Base-by-base conservation (phyloP, 1,140 invertebrate species). In the Brachionus plicatilis region DNA sequence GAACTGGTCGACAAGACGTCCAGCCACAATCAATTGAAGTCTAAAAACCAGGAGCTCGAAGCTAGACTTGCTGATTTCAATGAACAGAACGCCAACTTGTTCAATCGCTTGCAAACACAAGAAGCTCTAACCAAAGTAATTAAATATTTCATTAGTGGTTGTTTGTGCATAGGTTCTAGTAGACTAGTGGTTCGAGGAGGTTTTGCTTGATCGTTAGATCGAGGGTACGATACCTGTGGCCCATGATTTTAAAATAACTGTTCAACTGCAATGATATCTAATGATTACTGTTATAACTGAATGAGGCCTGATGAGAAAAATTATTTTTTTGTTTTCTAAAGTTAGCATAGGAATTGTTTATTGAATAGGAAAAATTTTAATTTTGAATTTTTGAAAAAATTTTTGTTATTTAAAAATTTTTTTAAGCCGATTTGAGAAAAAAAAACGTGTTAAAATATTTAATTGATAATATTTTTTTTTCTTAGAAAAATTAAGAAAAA, bases 201-300 rank as follows among this genome's bases (percentile, higher is more conserved):
- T 0, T 20, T 14, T 3, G 20, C 9, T 76, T 11, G 43, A 50
- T 45, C 33, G 8, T 47, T n/a, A 76, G 20, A 76, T 50, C 45
- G 24, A 76, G 20, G 45, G 72, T 50, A 50, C 72, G 24, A 76
- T 47, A 50, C 72, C 45, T 9, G 45, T 43, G 72, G 72, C 72
- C 72, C 24, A 50, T 76, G 72, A 76, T 76, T 76, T 37, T 14
- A 76, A 50, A 20, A 76, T 76, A 24, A 37, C 29, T 76, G 72
- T 76, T 76, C 72, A 76, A 76, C 72, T 76, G 72, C 72, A 76
- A 76, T 76, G 45, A 76, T 50, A 12, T n/a, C 14, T 27, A 50
- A 14, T 76, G 72, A 76, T 76, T 76, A 76, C 9, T 37, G 24
- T 47, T 76, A 47, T 50, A 5, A 7, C 33, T 76, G 43, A 76